Evolutionary conservation across 2,888 invertebrate genomes (phyloP).

Genomic region (Melieria crassipennis): DNA sequence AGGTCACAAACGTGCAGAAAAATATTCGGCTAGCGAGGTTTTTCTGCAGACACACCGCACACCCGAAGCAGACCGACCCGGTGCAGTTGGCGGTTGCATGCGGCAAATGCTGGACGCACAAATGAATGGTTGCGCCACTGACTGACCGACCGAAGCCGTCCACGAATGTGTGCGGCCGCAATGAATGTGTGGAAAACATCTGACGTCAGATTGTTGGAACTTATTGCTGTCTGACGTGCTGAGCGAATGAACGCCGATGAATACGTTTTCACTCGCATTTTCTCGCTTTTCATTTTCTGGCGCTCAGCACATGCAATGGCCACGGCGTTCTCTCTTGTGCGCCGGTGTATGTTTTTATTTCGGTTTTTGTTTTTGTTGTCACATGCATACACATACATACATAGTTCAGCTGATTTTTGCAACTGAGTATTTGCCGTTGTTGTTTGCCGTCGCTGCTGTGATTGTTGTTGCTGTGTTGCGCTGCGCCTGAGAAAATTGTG

Average conservation of each 20-base stretch:
- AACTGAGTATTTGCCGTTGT: background rate
- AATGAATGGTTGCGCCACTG: background rate
- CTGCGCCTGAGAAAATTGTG: too few species aligned
- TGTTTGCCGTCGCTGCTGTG: too few species aligned
- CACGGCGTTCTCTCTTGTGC: background rate
- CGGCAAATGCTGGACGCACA: background rate
- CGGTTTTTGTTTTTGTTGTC: conserved; percentile 15
- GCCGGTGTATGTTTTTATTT: conserved; percentile 1
- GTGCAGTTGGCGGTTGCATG: too few species aligned
- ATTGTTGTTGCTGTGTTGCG: too few species aligned
- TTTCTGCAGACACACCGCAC: too few species aligned
- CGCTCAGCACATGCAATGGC: background rate
- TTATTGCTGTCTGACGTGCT: background rate
- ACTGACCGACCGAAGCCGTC: too few species aligned
- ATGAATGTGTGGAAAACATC: conserved; percentile 19
- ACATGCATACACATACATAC: too few species aligned
- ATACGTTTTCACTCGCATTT: conserved; percentile 10
- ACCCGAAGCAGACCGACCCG: too few species aligned
- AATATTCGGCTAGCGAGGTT: too few species aligned
- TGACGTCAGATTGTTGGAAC: background rate
- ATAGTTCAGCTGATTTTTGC: conserved; percentile 26
- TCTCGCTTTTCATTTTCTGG: background rate
- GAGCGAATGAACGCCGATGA: conserved; percentile 7
- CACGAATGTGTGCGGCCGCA: background rate
- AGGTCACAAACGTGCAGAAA: too few species aligned